Conservation (phyloP, 2,888 invertebrate species). For the Adelognathus sp. region DNA sequence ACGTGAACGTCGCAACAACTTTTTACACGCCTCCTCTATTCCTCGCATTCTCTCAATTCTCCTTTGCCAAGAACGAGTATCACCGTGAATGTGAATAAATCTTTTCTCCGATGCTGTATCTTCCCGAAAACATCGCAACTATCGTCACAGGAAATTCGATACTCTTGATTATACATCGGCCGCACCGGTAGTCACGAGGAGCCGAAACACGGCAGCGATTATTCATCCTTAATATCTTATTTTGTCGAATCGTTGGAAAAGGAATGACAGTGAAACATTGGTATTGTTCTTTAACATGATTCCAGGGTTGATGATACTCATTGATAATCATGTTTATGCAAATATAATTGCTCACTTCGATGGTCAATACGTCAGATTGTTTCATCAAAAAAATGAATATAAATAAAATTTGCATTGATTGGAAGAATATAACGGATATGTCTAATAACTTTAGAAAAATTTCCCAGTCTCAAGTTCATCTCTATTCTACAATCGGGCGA, state of each 20-base stretch:
- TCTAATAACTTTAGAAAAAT: too few relatives aligned
- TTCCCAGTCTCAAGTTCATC: too few relatives aligned
- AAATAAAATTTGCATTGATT: too few relatives aligned
- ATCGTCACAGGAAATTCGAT: conserved; percentile 50
- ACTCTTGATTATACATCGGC: conserved; percentile 47
- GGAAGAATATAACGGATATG: too few relatives aligned
- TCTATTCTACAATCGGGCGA: too few relatives aligned
- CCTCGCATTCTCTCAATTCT: conserved; percentile 20
- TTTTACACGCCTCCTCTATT: conserved; percentile 62
- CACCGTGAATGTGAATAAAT: conserved; percentile 36
- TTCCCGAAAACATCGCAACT: conserved; percentile 12
- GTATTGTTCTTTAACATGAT: not conserved
- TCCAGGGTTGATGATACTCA: not conserved
- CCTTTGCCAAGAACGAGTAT: conserved; percentile 27
- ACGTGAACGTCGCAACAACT: conserved; percentile 57
- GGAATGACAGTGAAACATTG: not conserved
- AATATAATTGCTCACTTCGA: not conserved
- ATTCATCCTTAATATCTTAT: conserved; percentile 40
- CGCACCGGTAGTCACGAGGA: conserved; percentile 17
- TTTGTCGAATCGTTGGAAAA: conserved; percentile 1
- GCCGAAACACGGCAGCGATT: conserved; percentile 54
- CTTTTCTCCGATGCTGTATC: not conserved
- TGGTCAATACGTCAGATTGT: too few relatives aligned
- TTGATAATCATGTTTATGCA: not conserved
- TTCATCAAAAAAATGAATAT: too few relatives aligned